These are phyloP conservation scores for Phengaris arion DNA, from an alignment of 2,888 invertebrate species.

Conservation along the genomic window DNA sequence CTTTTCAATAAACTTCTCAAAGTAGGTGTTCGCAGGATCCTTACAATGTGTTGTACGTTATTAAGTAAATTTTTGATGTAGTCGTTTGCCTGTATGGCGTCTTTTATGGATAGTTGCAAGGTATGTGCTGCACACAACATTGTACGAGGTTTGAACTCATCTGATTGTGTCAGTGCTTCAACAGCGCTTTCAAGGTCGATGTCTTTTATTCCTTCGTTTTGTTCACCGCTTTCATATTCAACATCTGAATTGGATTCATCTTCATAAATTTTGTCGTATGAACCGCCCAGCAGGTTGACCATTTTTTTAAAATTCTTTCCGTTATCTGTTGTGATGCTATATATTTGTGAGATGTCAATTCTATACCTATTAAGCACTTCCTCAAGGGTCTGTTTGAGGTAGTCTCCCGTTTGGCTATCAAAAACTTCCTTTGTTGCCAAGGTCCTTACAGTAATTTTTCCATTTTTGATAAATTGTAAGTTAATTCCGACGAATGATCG, in stretches of 20 bases:
- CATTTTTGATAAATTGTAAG: slow-evolving; percentile 20
- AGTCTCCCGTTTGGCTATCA: slow-evolving; percentile 23
- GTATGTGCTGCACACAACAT: slow-evolving; percentile 26
- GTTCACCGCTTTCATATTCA: slow-evolving; percentile 19
- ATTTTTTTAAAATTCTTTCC: slow-evolving; percentile 20
- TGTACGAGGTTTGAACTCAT: slow-evolving; percentile 7
- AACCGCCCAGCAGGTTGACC: slow-evolving; percentile 7
- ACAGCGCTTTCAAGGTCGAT: too few species aligned
- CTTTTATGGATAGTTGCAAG: slow-evolving; percentile 22
- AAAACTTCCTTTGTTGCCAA: slow-evolving; percentile 22
- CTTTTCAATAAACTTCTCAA: slow-evolving; percentile 18
- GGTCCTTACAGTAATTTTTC: slow-evolving; percentile 9
- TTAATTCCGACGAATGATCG: slow-evolving; percentile 21
- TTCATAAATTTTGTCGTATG: background rate
- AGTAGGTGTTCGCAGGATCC: slow-evolving; percentile 4
- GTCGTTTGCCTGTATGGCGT: background rate
- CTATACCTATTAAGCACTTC: slow-evolving; percentile 3
- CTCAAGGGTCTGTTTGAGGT: slow-evolving; percentile 9
- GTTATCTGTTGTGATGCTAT: slow-evolving; percentile 25
- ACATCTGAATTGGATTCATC: background rate
- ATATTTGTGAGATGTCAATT: slow-evolving; percentile 20
- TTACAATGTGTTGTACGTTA: background rate
- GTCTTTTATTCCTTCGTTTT: slow-evolving; percentile 24
- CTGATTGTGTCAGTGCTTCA: slow-evolving; percentile 12
- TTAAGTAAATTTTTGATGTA: slow-evolving; percentile 10